phyloP scores from a whole-genome alignment of 2,113 vertebrate species.

The Melanotaenia duboulayi region DNA sequence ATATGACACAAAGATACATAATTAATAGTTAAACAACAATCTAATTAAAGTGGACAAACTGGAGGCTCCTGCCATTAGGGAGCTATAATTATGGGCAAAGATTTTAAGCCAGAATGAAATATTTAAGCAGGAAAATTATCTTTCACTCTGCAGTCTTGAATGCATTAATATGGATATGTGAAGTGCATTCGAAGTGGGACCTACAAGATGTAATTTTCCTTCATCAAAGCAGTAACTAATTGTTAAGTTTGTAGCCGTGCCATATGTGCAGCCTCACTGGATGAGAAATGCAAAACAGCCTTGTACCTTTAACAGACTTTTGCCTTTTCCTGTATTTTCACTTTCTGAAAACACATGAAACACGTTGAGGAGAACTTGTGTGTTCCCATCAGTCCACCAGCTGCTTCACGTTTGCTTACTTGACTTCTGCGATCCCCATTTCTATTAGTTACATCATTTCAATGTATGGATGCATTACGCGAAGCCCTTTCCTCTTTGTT shows the following conservation, averaged over 20 bases:
- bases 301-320: conserved; percentile 9
- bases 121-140: conserved; percentile 98
- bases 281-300: conserved; percentile 73
- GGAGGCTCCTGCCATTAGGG: conserved; percentile 94
- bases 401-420: conserved; percentile 35
- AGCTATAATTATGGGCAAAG: conserved; percentile 94
- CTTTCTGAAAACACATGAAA: neutral
- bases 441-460: conserved; percentile 45
- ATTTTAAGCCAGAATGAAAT: conserved; percentile 98
- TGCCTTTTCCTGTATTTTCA: neutral
- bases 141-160: conserved; percentile 94
- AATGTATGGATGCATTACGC: conserved; percentile 30
- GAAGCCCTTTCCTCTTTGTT: conserved; percentile 21
- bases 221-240: conserved; percentile 96
- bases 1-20: conserved; percentile 98
- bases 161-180: conserved; percentile 97
- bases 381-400: conserved; percentile 37
- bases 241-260: conserved; percentile 93
- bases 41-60: conserved; percentile 99
- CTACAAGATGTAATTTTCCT: conserved; percentile 95
- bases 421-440: conserved; percentile 45
- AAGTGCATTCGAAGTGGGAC: conserved; percentile 94
- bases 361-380: neutral
- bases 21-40: conserved; percentile 99
- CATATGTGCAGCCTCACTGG: conserved; percentile 91